Evolutionary conservation across 2,888 invertebrate genomes (phyloP).

Genomic region (Arctia plantaginis): DNA sequence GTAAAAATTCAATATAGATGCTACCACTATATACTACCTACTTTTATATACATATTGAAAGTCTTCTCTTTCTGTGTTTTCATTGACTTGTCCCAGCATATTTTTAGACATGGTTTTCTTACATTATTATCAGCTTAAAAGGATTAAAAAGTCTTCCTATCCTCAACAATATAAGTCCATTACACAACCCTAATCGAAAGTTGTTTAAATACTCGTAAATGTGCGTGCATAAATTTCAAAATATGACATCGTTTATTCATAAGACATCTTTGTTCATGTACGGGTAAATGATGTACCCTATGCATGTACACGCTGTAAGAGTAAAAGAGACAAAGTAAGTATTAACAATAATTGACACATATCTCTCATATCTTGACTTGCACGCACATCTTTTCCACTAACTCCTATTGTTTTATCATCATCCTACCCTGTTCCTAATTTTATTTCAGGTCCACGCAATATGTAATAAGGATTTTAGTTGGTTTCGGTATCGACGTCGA

Average conservation of each 20-base stretch:
- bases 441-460: not conserved
- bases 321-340: slow-evolving; percentile 22
- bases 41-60: not conserved
- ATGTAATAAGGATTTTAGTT: not conserved
- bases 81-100: not conserved
- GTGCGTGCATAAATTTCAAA: slow-evolving; percentile 71
- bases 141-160: slow-evolving; percentile 32
- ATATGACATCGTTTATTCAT: slow-evolving; percentile 67
- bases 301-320: slow-evolving; percentile 25
- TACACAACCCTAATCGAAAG: slow-evolving; percentile 53
- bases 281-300: slow-evolving; percentile 35
- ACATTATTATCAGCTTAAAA: slow-evolving; percentile 18
- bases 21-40: not conserved
- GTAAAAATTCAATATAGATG: not conserved
- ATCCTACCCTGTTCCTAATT: not conserved
- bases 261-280: slow-evolving; percentile 50
- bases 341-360: not conserved
- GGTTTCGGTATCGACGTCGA: not conserved
- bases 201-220: slow-evolving; percentile 63
- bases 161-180: slow-evolving; percentile 36
- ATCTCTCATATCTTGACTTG: not conserved
- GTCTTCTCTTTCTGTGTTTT: not conserved
- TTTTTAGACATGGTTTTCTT: not conserved
- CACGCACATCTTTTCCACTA: not conserved
- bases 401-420: too few species aligned